Evolutionary conservation across 2,797 vertebrate species (phyloP).

Genomic region (Falco naumanni): DNA sequence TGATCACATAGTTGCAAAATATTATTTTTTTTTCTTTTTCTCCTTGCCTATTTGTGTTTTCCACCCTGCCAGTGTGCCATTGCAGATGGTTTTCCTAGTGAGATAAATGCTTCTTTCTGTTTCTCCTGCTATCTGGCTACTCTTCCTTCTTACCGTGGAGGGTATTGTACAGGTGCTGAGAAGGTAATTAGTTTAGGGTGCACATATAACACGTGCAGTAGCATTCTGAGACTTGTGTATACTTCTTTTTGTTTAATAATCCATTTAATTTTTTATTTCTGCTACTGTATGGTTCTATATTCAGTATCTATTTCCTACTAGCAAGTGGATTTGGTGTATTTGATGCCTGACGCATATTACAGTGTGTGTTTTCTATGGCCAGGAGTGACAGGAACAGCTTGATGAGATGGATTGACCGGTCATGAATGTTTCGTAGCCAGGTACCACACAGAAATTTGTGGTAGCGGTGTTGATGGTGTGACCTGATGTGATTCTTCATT

Average conservation of each 20-base stretch:
- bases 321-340: background rate
- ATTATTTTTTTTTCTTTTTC: background rate
- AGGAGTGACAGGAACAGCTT: background rate
- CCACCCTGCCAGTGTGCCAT: background rate
- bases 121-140: background rate
- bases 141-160: background rate
- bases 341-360: background rate
- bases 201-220: accelerated
- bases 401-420: accelerated
- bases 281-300: background rate
- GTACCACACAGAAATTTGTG: background rate
- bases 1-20: background rate
- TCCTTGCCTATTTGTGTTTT: background rate
- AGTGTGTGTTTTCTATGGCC: background rate
- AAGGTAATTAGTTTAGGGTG: background rate
- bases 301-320: background rate
- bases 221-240: background rate
- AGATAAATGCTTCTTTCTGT: background rate
- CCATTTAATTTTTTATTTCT: background rate
- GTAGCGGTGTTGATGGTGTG: background rate
- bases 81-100: background rate
- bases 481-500: background rate
- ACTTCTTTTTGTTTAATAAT: background rate
- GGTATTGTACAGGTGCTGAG: background rate
- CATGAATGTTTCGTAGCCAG: background rate